Percentiles rank a stretch among this genome's conserved stretches.
Evolutionary conservation across 2,113 vertebrate species (phyloP).

Genomic region (Sakesphorus luctuosus): DNA sequence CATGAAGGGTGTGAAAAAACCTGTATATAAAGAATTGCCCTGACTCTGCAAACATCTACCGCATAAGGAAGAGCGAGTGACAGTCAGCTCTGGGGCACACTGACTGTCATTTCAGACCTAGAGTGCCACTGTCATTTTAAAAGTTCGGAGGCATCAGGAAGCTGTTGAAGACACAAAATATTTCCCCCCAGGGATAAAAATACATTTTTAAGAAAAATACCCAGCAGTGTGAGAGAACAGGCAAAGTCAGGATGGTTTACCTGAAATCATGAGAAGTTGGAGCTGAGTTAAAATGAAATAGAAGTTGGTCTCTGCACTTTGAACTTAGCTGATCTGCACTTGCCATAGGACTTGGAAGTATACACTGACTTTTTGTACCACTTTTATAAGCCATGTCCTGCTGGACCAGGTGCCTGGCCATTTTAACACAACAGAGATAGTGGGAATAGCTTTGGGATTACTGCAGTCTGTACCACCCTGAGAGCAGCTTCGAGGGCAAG

Average conservation of each 20-base stretch:
- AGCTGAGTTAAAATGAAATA: background rate
- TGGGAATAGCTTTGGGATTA: background rate
- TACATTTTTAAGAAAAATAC: background rate
- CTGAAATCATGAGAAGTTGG: background rate
- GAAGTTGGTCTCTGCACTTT: background rate
- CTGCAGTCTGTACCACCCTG: background rate
- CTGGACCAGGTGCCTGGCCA: background rate
- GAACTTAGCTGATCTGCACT: background rate
- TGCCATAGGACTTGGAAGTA: background rate
- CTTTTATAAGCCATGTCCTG: background rate
- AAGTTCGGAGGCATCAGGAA: background rate
- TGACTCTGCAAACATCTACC: constrained; percentile 57
- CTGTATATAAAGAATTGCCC: constrained; percentile 42
- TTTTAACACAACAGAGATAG: background rate
- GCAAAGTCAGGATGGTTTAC: background rate
- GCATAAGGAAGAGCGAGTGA: background rate
- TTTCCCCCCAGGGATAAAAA: background rate
- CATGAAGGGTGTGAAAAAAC: background rate
- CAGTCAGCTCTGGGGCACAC: background rate
- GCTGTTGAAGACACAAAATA: background rate
- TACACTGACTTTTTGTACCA: background rate
- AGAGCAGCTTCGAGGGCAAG: background rate
- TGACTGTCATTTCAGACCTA: background rate
- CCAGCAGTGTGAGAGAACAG: background rate
- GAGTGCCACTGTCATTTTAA: background rate